Base-by-base conservation (phyloP, 2,888 invertebrate genomes). In the Tiphia femorata region DNA sequence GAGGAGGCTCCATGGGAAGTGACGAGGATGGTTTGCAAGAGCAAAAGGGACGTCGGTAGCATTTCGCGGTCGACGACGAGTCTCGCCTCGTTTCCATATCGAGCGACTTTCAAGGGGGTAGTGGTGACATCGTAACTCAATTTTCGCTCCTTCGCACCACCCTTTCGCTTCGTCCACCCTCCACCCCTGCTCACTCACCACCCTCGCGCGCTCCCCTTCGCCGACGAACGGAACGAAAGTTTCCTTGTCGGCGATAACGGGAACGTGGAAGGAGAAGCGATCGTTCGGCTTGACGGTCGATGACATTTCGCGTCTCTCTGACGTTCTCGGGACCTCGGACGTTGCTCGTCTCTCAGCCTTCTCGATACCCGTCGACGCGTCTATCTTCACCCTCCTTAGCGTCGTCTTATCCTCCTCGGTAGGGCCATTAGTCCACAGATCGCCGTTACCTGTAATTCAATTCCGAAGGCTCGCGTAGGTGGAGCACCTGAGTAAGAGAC, bases 391-490 rank as follows among this genome's bases (percentile, higher is more conserved):
- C 14, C 38, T 10, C n/a, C 7, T 16, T 5, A 8, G 38, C 25
- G 23, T 12, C 44, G 53, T 52, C 56, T 58, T 58, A 55, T 55
- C 59, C 41, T 37, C 42, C 51, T 49, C 48, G 50, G 47, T 47
- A 54, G 63, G 61, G 67, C 70, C 70, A 70, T 70, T 70, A 70
- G 63, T 70, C 62, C 53, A 49, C 35, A 50, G 70, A 67, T 70
- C 67, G 59, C 62, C 58, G 58, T 58, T 62, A 54, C 62, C 55
- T 56, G 67, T 70, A 67, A 70, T 58, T 70, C 65, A 60, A 67
- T 70, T 67, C 67, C 70, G 20, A 30, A 43, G 23, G 53, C 47
- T 57, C 48, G 29, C 27, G 46, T 27, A 50, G 53, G 52, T 56
- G n/a, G n/a, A n/a, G n/a, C n/a, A n/a, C n/a, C n/a, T n/a, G n/a